Percentiles rank a stretch among this genome's conserved stretches.
Conservation (phyloP, 1,140 invertebrate species). For the Drosophila guanche region DNA sequence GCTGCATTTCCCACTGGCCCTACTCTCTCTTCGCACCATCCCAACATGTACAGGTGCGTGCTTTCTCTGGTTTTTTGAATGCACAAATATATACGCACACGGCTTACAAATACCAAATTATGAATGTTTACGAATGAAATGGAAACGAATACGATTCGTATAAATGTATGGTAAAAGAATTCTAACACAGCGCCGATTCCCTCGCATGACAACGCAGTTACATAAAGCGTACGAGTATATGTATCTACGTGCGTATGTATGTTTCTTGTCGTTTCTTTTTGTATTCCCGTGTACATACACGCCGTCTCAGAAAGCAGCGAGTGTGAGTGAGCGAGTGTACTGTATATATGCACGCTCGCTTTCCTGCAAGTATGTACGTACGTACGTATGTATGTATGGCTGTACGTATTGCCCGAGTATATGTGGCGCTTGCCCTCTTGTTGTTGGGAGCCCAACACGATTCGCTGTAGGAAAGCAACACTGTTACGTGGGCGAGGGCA, state of each 20-base stretch:
- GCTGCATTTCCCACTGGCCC: neutral
- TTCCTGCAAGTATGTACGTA: conserved; percentile 22
- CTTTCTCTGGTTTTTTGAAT: conserved; percentile 42
- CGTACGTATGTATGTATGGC: conserved; percentile 16
- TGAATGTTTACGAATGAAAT: conserved; percentile 82
- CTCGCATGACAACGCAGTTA: conserved; percentile 79
- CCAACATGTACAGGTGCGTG: conserved; percentile 39
- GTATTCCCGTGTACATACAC: conserved; percentile 75
- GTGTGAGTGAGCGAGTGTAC: conserved; percentile 65
- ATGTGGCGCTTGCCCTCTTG: conserved; percentile 30
- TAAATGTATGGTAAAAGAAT: conserved; percentile 79
- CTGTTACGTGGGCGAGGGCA: conserved; percentile 62
- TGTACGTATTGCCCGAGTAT: conserved; percentile 38
- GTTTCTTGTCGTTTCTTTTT: conserved; percentile 58
- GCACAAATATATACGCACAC: conserved; percentile 66
- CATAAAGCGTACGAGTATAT: conserved; percentile 69
- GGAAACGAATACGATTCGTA: conserved; percentile 76
- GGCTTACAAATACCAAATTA: conserved; percentile 80
- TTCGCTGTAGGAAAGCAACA: conserved; percentile 78
- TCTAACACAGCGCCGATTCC: conserved; percentile 67
- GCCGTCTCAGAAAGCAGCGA: conserved; percentile 62
- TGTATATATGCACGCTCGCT: conserved; percentile 42
- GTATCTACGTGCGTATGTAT: conserved; percentile 61
- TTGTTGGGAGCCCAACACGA: conserved; percentile 50
- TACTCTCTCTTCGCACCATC: neutral